Base-by-base conservation (phyloP, 2,113 vertebrate genomes). In the Pseudolaguvia tuberculata region DNA sequence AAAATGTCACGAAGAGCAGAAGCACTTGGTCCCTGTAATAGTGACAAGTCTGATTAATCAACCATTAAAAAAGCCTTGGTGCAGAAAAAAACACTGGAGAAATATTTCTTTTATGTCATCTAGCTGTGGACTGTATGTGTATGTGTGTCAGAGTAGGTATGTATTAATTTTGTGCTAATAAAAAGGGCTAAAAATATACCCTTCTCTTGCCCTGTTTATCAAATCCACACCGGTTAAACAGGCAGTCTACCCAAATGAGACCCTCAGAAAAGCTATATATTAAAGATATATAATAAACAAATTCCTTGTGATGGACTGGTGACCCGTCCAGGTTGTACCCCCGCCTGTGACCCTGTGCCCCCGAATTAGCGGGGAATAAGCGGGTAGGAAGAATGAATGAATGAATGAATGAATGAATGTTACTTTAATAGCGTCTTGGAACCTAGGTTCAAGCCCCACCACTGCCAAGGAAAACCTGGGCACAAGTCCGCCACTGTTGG, bases 21-120 rank as follows among this genome's bases (percentile, higher is more conserved):
- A 5, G 27, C 27, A 50, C 25, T 57, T 23, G 58, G 58, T 62
- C 29, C 52, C n/a, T 27, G 56, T 51, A 29, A 57, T 56, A 61
- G 15, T 53, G 55, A 55, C 63, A 61, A 14, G 6, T n/a, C 27
- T 53, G 63, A 68, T 78, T 73, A 59, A 78, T 78, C 70, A 13
- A 11, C 45, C 15, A 47, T 50, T 59, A 35, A 13, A 25, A 55
- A 18, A 62, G 50, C 10, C 56, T 50, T n/a, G 29, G 57, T 17
- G 4, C 56, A 23, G 45, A 56, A 48, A 47, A 39, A 51, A 50
- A 53, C 35, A 20, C n/a, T 35, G 31, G 53, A 63, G 39, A 27
- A 47, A 62, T 45, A 48, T 62, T 51, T 55, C 7, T 65, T 65
- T 47, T 20, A 66, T 47, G 20, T 67, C 15, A 11, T 48, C 15